These are phyloP conservation scores for Watsonalla binaria DNA, from an alignment of 2,888 invertebrate species.

Conservation along the genomic window DNA sequence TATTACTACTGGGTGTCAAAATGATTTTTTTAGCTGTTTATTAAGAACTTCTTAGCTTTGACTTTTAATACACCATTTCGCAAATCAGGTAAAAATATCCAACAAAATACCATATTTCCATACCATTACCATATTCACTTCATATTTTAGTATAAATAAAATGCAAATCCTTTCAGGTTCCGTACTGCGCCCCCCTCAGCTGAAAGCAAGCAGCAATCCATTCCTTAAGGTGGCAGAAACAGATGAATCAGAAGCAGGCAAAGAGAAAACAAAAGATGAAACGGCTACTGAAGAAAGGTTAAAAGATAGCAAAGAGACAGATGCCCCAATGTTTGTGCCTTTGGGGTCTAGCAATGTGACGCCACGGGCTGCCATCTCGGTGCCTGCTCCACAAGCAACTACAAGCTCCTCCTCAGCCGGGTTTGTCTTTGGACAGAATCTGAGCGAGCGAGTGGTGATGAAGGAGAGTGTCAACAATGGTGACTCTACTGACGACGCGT, in stretches of 20 bases:
- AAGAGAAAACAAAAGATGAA: slow-evolving; percentile 25
- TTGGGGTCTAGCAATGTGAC: slow-evolving; percentile 55
- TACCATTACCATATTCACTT: too few species aligned
- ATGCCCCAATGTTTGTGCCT: slow-evolving; percentile 71
- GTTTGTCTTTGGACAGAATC: slow-evolving; percentile 95
- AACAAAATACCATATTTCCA: too few species aligned
- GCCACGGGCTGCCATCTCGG: slow-evolving; percentile 64
- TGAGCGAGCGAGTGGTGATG: slow-evolving; percentile 89
- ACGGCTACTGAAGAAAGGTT: slow-evolving; percentile 41
- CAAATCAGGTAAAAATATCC: too few species aligned
- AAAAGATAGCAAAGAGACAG: slow-evolving; percentile 46
- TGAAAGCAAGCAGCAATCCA: slow-evolving; percentile 61
- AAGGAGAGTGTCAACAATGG: slow-evolving; percentile 77
- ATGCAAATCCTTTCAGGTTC: slow-evolving; percentile 48
- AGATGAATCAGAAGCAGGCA: slow-evolving; percentile 33
- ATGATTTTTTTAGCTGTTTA: too few species aligned
- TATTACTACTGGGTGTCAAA: too few species aligned
- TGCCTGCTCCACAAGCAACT: slow-evolving; percentile 64
- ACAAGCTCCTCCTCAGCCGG: slow-evolving; percentile 75
- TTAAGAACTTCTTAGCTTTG: too few species aligned
- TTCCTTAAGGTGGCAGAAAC: slow-evolving; percentile 50
- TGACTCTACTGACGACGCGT: slow-evolving; percentile 57
- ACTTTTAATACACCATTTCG: too few species aligned
- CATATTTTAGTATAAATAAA: background rate
- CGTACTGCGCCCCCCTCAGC: slow-evolving; percentile 63